Evolutionary conservation across 1,140 invertebrate species (phyloP).

Genomic region (Thereuonema tuberculata): DNA sequence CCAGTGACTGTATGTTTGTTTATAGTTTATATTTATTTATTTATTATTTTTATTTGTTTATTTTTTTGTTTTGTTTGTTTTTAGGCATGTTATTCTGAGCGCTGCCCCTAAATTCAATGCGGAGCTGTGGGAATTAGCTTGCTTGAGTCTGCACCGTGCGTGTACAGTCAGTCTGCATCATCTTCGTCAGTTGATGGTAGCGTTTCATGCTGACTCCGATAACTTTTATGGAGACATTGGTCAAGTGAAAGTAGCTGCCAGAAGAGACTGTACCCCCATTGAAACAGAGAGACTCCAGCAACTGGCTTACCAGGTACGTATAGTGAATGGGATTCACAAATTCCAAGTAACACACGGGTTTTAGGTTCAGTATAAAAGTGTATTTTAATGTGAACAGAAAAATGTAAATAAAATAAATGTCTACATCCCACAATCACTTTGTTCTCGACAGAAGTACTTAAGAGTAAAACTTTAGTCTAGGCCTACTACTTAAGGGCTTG

Average conservation of each 20-base stretch:
- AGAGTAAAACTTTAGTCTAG: too few species aligned
- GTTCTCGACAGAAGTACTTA: too few species aligned
- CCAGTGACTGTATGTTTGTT: too few species aligned
- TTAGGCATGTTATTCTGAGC: slow-evolving; percentile 65
- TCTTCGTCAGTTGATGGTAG: slow-evolving; percentile 66
- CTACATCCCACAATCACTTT: too few species aligned
- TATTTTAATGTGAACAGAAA: too few species aligned
- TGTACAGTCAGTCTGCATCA: slow-evolving; percentile 68
- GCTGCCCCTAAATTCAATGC: slow-evolving; percentile 62
- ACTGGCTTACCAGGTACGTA: slow-evolving; percentile 60
- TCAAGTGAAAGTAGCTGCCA: slow-evolving; percentile 80
- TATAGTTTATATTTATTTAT: too few species aligned
- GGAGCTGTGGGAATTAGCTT: slow-evolving; percentile 71
- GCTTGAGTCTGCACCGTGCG: slow-evolving; percentile 59
- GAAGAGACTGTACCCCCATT: slow-evolving; percentile 62
- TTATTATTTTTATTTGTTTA: too few species aligned
- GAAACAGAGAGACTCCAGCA: slow-evolving; percentile 68
- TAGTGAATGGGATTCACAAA: too few species aligned
- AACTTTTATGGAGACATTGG: slow-evolving; percentile 86
- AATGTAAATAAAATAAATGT: too few species aligned
- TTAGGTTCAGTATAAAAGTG: neutral
- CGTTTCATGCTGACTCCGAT: slow-evolving; percentile 74
- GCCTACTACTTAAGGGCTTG: too few species aligned
- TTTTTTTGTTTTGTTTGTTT: slow-evolving; percentile 10
- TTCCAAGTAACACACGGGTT: neutral